Evolutionary conservation across 2,113 vertebrate genomes (phyloP).

Genomic region (Empidonax alnorum): DNA sequence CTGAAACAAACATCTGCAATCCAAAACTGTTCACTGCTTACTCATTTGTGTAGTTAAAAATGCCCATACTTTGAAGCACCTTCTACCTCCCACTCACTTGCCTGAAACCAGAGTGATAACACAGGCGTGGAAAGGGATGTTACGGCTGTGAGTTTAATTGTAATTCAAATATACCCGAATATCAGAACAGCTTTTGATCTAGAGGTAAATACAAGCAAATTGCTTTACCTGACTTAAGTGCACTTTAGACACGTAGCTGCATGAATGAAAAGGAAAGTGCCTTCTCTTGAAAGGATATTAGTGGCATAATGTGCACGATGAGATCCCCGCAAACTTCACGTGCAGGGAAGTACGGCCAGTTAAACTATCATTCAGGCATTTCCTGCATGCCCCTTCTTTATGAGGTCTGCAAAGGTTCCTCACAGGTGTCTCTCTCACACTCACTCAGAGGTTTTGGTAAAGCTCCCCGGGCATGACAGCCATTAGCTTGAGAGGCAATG

Average conservation of each 20-base stretch:
- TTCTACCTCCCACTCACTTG: constrained; percentile 33
- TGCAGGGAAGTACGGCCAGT: neutral
- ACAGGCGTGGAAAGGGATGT: neutral
- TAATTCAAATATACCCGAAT: constrained; percentile 30
- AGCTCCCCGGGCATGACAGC: neutral
- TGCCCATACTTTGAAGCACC: constrained; percentile 2
- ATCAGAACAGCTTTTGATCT: constrained; percentile 55
- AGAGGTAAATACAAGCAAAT: constrained; percentile 13
- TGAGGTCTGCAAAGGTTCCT: neutral
- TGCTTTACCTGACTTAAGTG: neutral
- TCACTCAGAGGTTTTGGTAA: neutral
- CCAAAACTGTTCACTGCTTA: neutral
- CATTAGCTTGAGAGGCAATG: neutral
- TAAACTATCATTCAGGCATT: neutral
- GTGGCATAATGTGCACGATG: neutral
- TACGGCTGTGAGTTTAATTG: neutral
- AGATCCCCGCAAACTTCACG: neutral
- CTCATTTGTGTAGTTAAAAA: constrained; percentile 3
- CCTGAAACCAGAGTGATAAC: neutral
- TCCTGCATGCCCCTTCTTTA: neutral
- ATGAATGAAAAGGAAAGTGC: neutral
- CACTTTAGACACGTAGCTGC: constrained; percentile 17
- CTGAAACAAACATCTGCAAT: neutral
- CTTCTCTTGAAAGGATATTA: neutral
- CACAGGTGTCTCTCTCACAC: neutral